Evolutionary conservation across 2,888 invertebrate species (phyloP).

Genomic region (Agriopis marginaria): DNA sequence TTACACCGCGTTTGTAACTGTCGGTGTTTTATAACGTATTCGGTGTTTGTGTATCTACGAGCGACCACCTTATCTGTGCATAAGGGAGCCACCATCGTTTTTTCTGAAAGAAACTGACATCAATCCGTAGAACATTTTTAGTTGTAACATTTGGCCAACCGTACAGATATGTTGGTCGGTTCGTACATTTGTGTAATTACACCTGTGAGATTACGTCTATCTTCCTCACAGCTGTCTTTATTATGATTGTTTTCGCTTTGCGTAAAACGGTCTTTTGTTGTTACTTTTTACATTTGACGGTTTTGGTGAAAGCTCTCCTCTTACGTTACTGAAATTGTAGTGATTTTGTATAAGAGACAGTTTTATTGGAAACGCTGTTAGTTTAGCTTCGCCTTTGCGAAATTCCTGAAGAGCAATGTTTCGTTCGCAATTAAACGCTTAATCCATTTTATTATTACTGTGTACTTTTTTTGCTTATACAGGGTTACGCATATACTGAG

Average conservation of each 20-base stretch:
- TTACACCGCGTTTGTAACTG: conserved; percentile 10
- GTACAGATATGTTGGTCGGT: not conserved
- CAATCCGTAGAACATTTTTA: no score
- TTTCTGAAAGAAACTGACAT: not conserved
- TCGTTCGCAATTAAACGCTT: no score
- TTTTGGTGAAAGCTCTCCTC: no score
- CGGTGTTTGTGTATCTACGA: conserved; percentile 2
- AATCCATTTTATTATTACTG: no score
- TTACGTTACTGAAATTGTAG: no score
- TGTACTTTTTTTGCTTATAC: no score
- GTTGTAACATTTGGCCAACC: not conserved
- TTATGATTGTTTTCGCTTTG: conserved; percentile 21
- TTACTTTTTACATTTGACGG: not conserved
- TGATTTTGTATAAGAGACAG: no score
- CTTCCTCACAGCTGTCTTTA: conserved; percentile 18
- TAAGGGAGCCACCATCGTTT: conserved; percentile 1
- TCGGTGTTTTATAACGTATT: conserved; percentile 13
- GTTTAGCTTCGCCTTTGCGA: no score
- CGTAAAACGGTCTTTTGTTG: conserved; percentile 5
- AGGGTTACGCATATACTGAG: no score
- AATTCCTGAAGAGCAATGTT: no score
- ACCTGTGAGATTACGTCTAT: conserved; percentile 27
- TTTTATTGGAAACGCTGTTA: no score
- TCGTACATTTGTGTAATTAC: conserved; percentile 23
- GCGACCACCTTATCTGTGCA: not conserved